These are phyloP conservation scores for Diogma glabrata DNA, from an alignment of 2,888 invertebrate genomes.

Conservation along the genomic window DNA sequence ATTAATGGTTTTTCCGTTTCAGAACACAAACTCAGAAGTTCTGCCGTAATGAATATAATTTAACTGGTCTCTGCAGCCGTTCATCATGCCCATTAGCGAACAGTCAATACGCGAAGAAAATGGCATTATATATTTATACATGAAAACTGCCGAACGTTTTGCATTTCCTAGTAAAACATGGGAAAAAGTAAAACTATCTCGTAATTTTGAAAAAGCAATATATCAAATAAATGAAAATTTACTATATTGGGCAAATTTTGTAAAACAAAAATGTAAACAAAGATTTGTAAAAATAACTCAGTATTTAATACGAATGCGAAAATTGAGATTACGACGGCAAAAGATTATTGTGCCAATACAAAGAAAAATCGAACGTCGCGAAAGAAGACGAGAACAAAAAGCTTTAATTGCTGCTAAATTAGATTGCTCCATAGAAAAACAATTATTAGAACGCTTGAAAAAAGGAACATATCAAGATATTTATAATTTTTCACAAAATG, in stretches of 20 bases:
- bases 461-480: constrained; percentile 94
- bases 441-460: constrained; percentile 84
- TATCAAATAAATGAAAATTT: constrained; percentile 93
- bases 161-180: constrained; percentile 85
- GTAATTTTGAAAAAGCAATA: constrained; percentile 93
- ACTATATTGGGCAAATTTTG: constrained; percentile 89
- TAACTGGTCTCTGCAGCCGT: constrained; percentile 90
- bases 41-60: constrained; percentile 95
- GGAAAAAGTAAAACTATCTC: constrained; percentile 90
- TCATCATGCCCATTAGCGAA: constrained; percentile 94
- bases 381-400: constrained; percentile 87
- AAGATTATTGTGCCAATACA: constrained; percentile 89
- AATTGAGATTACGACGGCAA: constrained; percentile 75
- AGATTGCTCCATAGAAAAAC: constrained; percentile 94
- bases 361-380: constrained; percentile 88
- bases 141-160: constrained; percentile 81
- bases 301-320: constrained; percentile 92
- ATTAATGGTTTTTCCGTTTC: no score
- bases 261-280: constrained; percentile 95
- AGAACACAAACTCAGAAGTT: constrained; percentile 92
- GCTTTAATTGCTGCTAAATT: constrained; percentile 92
- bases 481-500: constrained; percentile 93
- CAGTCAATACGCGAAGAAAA: constrained; percentile 98
- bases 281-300: constrained; percentile 94
- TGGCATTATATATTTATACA: constrained; percentile 80